Percentiles rank a stretch among this genome's conserved stretches.
Evolutionary conservation across 2,888 invertebrate genomes (phyloP).

Genomic region (Sepioteuthis lessoniana): DNA sequence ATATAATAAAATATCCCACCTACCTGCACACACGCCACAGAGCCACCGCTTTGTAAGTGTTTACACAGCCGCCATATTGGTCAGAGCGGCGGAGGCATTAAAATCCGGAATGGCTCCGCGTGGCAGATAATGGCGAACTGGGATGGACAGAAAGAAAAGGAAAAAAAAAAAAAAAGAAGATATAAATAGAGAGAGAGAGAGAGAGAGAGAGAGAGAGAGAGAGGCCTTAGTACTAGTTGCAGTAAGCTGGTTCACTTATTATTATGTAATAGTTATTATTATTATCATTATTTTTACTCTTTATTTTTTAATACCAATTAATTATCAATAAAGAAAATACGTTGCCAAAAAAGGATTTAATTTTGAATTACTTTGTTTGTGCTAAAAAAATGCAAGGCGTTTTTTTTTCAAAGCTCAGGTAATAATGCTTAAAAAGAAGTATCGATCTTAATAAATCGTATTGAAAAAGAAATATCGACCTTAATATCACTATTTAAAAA

Average conservation of each 20-base stretch:
- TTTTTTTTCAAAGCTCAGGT: too few species aligned
- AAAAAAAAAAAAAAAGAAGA: neutral
- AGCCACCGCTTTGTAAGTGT: conserved; percentile 24
- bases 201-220: conserved; percentile 5
- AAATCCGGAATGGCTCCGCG: conserved; percentile 37
- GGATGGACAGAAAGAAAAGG: neutral
- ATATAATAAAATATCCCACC: neutral
- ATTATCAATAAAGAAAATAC: too few species aligned
- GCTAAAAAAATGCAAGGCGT: too few species aligned
- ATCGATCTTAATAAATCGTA: too few species aligned
- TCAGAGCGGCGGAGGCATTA: conserved; percentile 17
- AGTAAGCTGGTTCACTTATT: neutral
- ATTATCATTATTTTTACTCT: too few species aligned
- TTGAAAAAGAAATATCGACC: too few species aligned
- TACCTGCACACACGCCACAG: conserved; percentile 44
- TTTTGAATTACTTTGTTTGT: too few species aligned
- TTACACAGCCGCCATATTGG: conserved; percentile 46
- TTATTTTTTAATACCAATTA: too few species aligned
- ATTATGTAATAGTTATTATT: neutral
- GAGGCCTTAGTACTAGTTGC: neutral
- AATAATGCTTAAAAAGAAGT: too few species aligned
- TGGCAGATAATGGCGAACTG: conserved; percentile 40
- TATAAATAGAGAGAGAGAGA: neutral
- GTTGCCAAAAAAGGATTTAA: too few species aligned
- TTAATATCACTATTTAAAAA: too few species aligned